A percentile compares a stretch with the other conserved stretches of the same genome.
Evolutionary conservation across 2,113 vertebrate species (phyloP).

Genomic region (Crotalus tigris): DNA sequence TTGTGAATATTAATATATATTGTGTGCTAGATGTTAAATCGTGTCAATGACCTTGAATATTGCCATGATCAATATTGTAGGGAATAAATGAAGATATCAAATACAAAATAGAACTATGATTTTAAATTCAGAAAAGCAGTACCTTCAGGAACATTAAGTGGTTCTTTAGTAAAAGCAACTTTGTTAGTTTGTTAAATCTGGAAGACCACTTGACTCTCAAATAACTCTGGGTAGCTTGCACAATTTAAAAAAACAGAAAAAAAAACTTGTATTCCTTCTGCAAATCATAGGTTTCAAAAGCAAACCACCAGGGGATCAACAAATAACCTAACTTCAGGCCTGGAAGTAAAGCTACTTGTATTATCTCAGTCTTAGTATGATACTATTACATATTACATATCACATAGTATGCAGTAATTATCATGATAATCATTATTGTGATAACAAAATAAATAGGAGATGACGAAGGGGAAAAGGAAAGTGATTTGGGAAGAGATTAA

Average conservation of each 20-base stretch:
- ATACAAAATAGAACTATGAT: neutral
- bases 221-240: neutral
- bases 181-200: neutral
- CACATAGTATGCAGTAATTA: neutral
- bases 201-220: neutral
- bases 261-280: neutral
- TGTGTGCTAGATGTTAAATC: neutral
- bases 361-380: neutral
- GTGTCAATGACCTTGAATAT: neutral
- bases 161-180: neutral
- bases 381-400: neutral
- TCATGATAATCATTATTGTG: neutral
- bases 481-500: neutral
- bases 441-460: neutral
- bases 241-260: neutral
- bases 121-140: neutral
- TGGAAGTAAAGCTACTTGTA: neutral
- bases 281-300: neutral
- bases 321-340: neutral
- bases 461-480: neutral
- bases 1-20: neutral
- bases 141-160: neutral
- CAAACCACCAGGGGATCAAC: neutral
- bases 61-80: neutral
- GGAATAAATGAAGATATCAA: neutral